Evolutionary conservation across 2,888 invertebrate species (phyloP), one percentile per base, ranked within the genome.

Genomic region (Chaetogeoica ovagalla): DNA sequence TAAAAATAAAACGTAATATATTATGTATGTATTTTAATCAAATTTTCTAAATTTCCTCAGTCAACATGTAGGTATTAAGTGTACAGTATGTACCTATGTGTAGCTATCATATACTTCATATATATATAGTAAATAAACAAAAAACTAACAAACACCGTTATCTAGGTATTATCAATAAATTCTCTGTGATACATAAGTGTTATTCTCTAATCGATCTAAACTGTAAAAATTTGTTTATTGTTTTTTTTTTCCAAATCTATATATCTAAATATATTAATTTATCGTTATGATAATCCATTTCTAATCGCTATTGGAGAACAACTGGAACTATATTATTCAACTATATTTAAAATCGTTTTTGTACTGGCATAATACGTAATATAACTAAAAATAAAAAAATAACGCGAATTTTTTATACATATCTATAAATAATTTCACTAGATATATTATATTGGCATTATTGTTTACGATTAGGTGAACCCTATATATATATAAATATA

Each of bases 1-100:
- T 8, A 11, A 9, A 11, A 69, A 30, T 4, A 52, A 62, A 73
- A 62, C 11, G 2, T 19, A 52, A 37, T 48, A 19, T 30, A 30
- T 30, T 30, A 30, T 30, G 30, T 30, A 30, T 62, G 8, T 23
- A 23, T 4, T 2, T 73, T 13, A 66, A 30, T 74, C 21, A 66
- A 74, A 74, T 62, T 23, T 21, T 68, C 68, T 76, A 76, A 59
- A 60, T 57, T 68, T 68, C 13, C 21, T 77, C 43, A 17, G 21
- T 48, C 17, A 68, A 17, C 48, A 43, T 17, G 30, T 30, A 30
- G 30, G 30, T 30, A 30, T 30, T 30, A 30, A 30, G 4, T 30
- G 30, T 30, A 30, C 30, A 30, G 30, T 30, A 30, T 30, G 30
- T 30, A 30, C 30, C 30, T 30, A 30, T 30, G 4, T 30, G 30